phyloP scores from a whole-genome alignment of 2,113 vertebrate genomes.

The Smithornis capensis region DNA sequence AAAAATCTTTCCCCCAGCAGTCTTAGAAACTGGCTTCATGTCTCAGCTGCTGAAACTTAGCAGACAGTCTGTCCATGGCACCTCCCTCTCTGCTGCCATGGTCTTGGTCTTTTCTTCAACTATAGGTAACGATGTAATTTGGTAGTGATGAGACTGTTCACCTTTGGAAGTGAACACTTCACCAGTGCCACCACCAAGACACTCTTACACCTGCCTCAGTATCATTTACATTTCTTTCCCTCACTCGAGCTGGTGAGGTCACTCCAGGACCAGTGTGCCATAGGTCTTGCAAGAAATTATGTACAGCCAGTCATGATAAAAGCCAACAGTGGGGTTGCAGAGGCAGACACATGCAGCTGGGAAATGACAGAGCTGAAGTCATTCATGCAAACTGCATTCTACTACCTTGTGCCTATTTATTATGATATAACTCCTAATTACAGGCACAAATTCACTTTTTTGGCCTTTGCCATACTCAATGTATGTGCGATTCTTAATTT shows the following conservation, averaged over 20 bases:
- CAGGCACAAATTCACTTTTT: background rate
- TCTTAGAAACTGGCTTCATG: background rate
- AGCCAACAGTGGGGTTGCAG: background rate
- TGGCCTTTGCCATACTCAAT: background rate
- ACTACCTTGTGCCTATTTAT: background rate
- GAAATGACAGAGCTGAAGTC: background rate
- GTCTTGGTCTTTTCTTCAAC: background rate
- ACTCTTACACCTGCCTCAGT: fast-evolving
- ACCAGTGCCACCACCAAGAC: background rate
- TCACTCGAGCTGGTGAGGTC: fast-evolving
- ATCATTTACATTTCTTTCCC: background rate
- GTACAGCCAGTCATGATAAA: background rate
- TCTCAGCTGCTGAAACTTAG: background rate
- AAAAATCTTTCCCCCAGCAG: background rate
- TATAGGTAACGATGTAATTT: fast-evolving
- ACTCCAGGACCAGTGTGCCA: background rate
- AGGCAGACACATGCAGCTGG: background rate
- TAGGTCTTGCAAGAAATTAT: background rate
- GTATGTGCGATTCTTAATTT: background rate
- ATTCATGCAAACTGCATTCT: background rate
- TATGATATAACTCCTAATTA: background rate
- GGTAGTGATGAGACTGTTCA: background rate
- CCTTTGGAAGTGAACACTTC: background rate
- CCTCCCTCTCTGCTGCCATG: background rate
- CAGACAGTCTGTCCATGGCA: background rate